Base-by-base conservation (phyloP, 2,113 vertebrate genomes). In the Zosterops lateralis region DNA sequence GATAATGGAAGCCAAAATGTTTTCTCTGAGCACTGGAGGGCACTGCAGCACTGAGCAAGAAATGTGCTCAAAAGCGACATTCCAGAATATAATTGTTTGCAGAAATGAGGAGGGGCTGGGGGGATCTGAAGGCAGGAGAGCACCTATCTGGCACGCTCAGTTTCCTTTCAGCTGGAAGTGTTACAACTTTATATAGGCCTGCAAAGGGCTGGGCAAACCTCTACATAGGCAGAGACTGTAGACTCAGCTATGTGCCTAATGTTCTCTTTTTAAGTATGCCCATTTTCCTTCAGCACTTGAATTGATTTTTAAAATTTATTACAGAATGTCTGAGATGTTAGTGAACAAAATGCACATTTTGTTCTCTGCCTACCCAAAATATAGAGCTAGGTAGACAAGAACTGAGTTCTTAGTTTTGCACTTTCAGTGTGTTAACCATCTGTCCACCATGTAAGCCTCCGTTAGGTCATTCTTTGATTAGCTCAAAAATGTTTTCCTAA, bases 1-100 rank as follows among this genome's bases (percentile, higher is more conserved):
- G 81, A 19, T 86, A 88, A 83, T 90, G 93, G 95, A 89, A 93
- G 62, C 28, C 48, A 21, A 36, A 32, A 17, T 9, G 4, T 77
- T 76, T 89, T 34, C 34, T 40, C 44, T 32, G n/a, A 64, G 17
- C 98, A 95, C 96, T 91, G 96, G 98, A 96, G 98, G 97, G 97
- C 97, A 96, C 58, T 97, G 70, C 60, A 91, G 74, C 68, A 97
- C 67, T 21, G 72, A 90, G 66, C 57, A 78, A 97, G 74, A 84
- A 84, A 61, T 1, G 0, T 8, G 29, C 53, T 60, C 47, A 62
- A 15, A 54, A 54, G 58, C 14, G 57, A 18, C 78, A 7, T 67
- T 84, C 68, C 78, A 80, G 91, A 95, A 94, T 93, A 76, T 68
- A 85, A 74, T 65, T 60, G 36, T 79, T 82, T 87, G 77, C 53